Evolutionary conservation across 2,888 invertebrate species (phyloP), one percentile per base, ranked within the genome.

Genomic region (Odontocolon sp.): DNA sequence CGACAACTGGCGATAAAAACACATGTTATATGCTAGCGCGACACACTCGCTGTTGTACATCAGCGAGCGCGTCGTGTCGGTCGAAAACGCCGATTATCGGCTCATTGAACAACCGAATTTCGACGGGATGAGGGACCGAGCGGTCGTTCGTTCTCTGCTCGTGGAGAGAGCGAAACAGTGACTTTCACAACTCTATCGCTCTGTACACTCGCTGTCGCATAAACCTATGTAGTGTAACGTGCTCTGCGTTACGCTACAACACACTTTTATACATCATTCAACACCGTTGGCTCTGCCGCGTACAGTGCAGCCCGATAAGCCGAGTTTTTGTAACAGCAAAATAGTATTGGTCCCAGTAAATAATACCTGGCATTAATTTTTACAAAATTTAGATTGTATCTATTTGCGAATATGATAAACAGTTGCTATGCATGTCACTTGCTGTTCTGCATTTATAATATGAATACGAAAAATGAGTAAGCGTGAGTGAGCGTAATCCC

Each of bases 31-130:
- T 26, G 57, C 33, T 16, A 33, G 61, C 36, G 28, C 36, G 38
- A 21, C 36, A 38, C 67, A 18, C 14, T 45, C 59, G 61, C 16
- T 38, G 16, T 33, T 68, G 47, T 56, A 63, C 47, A 28, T 61
- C 76, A 54, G 36, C 63, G 40, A 54, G 57, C 36, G 57, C 36
- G 45, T 59, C 52, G 54, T 56, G 61, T 42, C 68, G 69, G 69
- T 79, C 72, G 72, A 79, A 73, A 69, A 73, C 59, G 61, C 69
- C 75, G 78, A 80, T 80, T 78, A 78, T 73, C 74, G 75, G 70
- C 64, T 76, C 72, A 76, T 80, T 76, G 71, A 80, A 76, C 72
- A 80, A 64, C 73, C 73, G 67, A 76, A 77, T 77, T 77, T 73
- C 63, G 28, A 18, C 36, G 59, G 73, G 45, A 73, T 54, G 42